Evolutionary conservation across 2,113 vertebrate genomes (phyloP).

Genomic region (Murina feae): DNA sequence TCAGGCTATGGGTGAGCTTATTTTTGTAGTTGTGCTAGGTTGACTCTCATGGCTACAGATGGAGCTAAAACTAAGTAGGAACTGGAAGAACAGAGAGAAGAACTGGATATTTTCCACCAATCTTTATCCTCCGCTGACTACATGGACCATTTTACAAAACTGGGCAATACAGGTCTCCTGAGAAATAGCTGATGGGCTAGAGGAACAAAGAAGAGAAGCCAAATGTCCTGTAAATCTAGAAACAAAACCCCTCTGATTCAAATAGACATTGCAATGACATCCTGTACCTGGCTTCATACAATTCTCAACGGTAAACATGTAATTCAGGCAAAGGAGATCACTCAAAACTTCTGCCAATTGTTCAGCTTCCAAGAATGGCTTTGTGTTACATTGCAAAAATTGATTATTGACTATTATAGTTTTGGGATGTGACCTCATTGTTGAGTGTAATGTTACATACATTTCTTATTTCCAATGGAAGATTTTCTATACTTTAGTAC

Average conservation of each 20-base stretch:
- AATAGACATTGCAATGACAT: constrained; percentile 11
- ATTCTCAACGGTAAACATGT: constrained; percentile 4
- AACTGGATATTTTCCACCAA: neutral
- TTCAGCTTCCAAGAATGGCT: constrained; percentile 10
- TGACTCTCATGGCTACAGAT: neutral
- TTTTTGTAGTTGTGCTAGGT: neutral
- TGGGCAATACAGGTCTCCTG: neutral
- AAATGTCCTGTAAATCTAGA: constrained; percentile 29
- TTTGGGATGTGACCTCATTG: constrained; percentile 23
- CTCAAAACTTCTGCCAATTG: neutral
- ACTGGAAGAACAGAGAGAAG: constrained; percentile 30
- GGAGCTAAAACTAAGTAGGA: constrained; percentile 38
- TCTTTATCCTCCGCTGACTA: neutral
- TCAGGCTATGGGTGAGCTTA: neutral
- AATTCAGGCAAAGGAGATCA: constrained; percentile 4
- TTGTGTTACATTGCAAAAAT: constrained; percentile 38
- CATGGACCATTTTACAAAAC: constrained; percentile 17
- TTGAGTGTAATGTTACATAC: neutral
- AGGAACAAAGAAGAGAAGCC: neutral
- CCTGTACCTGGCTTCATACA: constrained; percentile 3
- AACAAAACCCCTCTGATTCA: neutral
- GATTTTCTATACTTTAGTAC: constrained; percentile 24
- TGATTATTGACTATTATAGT: neutral
- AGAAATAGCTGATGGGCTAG: constrained; percentile 1
- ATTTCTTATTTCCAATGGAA: constrained; percentile 25